Conservation (phyloP, 2,888 invertebrate genomes). For the Achlya flavicornis region DNA sequence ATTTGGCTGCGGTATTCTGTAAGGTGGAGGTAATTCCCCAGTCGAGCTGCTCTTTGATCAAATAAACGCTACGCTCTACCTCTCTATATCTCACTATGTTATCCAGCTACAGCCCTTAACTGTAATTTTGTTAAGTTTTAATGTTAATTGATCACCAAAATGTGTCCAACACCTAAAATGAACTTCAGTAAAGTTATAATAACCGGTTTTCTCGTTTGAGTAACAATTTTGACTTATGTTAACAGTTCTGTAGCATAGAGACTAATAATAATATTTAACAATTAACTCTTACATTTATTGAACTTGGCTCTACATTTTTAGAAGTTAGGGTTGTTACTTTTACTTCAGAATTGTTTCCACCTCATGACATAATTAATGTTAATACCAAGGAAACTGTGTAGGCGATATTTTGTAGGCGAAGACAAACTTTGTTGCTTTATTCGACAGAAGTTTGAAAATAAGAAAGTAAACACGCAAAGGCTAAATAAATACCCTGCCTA, state of each 20-base stretch:
- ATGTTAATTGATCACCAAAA: too few relatives aligned
- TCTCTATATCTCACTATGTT: too few relatives aligned
- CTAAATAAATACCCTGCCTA: constrained; percentile 18
- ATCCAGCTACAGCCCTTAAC: too few relatives aligned
- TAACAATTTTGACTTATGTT: not conserved
- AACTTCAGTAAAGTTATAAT: not conserved
- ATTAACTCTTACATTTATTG: not conserved
- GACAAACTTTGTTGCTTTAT: constrained; percentile 20
- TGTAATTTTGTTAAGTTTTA: too few relatives aligned
- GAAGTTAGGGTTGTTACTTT: not conserved
- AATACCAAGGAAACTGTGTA: not conserved
- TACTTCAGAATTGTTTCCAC: not conserved
- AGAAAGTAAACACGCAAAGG: constrained; percentile 23
- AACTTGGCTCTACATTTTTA: not conserved
- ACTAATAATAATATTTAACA: not conserved
- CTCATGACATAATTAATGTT: not conserved
- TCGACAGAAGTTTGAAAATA: constrained; percentile 28
- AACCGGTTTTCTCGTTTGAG: not conserved
- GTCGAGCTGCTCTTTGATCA: too few relatives aligned
- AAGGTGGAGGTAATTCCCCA: too few relatives aligned
- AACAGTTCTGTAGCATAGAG: not conserved
- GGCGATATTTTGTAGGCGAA: constrained; percentile 12
- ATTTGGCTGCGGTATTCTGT: too few relatives aligned
- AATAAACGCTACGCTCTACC: too few relatives aligned
- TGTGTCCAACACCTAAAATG: not conserved